Base-by-base conservation (phyloP, 2,113 vertebrate genomes). In the Embiotoca jacksoni region DNA sequence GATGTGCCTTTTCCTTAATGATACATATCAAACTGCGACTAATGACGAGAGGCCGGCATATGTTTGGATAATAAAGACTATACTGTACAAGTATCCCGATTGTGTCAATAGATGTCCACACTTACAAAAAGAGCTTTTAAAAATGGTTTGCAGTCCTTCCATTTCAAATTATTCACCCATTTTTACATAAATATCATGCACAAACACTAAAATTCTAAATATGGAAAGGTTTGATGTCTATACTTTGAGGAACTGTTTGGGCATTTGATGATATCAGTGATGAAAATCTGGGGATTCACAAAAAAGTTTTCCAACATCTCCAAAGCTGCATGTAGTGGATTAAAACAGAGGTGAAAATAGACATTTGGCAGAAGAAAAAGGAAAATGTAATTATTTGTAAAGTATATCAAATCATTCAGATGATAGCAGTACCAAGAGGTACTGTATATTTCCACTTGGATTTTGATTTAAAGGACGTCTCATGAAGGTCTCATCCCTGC, bases 51-150 rank as follows among this genome's bases (percentile, higher is more conserved):
- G 67, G 49, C 54, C 50, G 56, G 57, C 11, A 4, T 75, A 56
- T 69, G 65, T 70, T 86, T 82, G 67, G 35, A 80, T 66, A 89
- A 84, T 83, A 89, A 87, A 92, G 62, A 78, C 23, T 68, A 58
- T 73, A 59, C 52, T 75, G 49, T 50, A 36, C 16, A 62, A 69
- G 1, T n/a, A 49, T 54, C n/a, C n/a, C 57, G 46, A 71, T 30
- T 71, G 60, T 67, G 23, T 81, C 30, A 41, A 35, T 56, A 44
- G 3, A 68, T 3, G 4, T 3, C 54, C 14, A 6, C 0, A 8
- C n/a, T 55, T 49, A 50, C 15, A 66, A 72, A 54, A 52, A 65
- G 16, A 4, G 2, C 39, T 68, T 66, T 66, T 15, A 58, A 73
- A 23, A 73, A 23, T 9, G 3, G 2, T 47, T 60, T 72, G 9